These are phyloP conservation scores for Pachypeltis micranthus DNA, from an alignment of 1,140 invertebrate species.

Conservation along the genomic window DNA sequence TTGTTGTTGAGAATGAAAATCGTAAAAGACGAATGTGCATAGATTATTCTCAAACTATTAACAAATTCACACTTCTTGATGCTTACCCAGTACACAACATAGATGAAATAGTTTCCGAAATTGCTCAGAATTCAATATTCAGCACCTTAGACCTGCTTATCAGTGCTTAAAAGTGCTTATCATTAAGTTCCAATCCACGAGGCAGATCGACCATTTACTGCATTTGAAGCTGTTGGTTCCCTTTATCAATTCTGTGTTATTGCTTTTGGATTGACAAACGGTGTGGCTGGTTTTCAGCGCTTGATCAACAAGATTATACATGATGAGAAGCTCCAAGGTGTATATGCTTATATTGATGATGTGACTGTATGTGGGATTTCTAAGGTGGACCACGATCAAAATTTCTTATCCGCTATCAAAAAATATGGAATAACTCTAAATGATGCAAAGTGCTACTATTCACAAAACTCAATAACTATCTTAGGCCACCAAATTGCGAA, in stretches of 20 bases:
- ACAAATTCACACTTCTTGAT: constrained; percentile 8
- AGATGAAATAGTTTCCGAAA: too few species aligned
- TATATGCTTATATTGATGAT: neutral
- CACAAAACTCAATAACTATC: neutral
- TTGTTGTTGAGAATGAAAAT: neutral
- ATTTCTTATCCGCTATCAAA: neutral
- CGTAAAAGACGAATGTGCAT: neutral
- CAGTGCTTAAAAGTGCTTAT: too few species aligned
- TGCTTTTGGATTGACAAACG: neutral
- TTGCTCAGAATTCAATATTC: too few species aligned
- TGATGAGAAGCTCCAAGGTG: neutral
- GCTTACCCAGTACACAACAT: constrained; percentile 5
- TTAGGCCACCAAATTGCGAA: neutral
- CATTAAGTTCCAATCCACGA: too few species aligned
- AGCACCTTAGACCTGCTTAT: too few species aligned
- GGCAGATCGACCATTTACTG: too few species aligned
- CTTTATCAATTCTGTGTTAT: constrained; percentile 2
- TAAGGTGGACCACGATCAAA: neutral
- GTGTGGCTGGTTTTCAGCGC: neutral
- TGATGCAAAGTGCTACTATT: neutral
- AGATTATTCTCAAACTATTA: constrained; percentile 13
- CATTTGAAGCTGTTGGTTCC: neutral
- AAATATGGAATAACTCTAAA: neutral
- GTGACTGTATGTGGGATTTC: neutral
- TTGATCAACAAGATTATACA: neutral